Evolutionary conservation across 2,888 invertebrate genomes (phyloP), one percentile per base, ranked within the genome.

Genomic region (Melieria crassipennis): DNA sequence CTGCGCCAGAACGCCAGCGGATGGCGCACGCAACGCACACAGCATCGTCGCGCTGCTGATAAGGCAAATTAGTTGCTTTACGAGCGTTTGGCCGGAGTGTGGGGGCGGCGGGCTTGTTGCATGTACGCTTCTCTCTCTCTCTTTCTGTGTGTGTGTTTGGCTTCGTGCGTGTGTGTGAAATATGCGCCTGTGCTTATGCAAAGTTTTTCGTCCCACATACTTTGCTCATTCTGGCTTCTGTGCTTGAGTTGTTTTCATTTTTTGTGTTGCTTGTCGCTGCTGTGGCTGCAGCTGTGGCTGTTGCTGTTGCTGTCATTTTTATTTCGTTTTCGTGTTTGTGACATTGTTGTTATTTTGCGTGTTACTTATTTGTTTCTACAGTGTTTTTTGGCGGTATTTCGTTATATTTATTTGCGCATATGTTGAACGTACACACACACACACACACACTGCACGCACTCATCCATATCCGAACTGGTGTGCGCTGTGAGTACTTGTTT

Each of bases 11-110:
- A 30, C 65, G 52, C 48, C 42, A 11, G 46, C 45, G 30, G 16
- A 13, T 47, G 16, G 4, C 52, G 47, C 16, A 2, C 16, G 13
- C 16, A 62, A 42, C 30, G 9, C 52, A 52, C 52, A n/a, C 52
- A 52, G 13, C 52, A 46, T 43, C 65, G 9, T 9, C 13, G 42
- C 10, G 43, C 65, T 48, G 11, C 43, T 52, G 55, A 55, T 65
- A 65, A 65, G 65, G 55, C 43, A 65, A 65, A 65, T 65, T 65
- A 65, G 65, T 43, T 65, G 43, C 55, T 43, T 55, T 52, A 16
- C 43, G 65, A 7, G 65, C 52, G 5, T 16, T 57, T 42, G 57
- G 13, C 4, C 16, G 13, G 1, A 13, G n/a, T 43, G n/a, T 11
- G 9, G 13, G 62, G 13, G 62, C 47, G 46, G 47, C 13, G 5